phyloP scores from a whole-genome alignment of 2,888 invertebrate genomes.

The Napeogenes sylphis region DNA sequence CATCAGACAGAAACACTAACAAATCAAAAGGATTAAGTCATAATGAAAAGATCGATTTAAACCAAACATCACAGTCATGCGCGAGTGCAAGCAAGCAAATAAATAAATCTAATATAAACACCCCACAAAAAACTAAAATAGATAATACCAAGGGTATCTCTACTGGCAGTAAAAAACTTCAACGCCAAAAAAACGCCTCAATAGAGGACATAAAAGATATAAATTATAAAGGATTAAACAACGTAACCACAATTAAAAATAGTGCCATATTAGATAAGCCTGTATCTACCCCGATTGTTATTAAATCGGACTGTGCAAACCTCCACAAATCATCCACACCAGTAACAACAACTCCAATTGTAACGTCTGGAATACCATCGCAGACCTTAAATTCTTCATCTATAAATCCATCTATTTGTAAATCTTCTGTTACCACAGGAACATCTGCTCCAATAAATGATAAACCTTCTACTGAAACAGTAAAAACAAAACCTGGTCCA shows the following conservation, averaged over 20 bases:
- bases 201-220: conserved; percentile 35
- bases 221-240: conserved; percentile 11
- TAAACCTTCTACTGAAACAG: not conserved
- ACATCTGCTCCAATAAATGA: not conserved
- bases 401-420: not conserved
- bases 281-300: not conserved
- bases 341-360: not conserved
- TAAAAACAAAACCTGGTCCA: conserved; percentile 18
- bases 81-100: conserved; percentile 16
- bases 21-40: conserved; percentile 8
- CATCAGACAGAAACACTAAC: conserved; percentile 6
- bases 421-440: not conserved
- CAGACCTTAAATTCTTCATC: not conserved
- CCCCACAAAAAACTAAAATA: conserved; percentile 15
- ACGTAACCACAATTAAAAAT: not conserved
- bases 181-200: conserved; percentile 45
- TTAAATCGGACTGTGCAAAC: not conserved
- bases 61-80: not conserved
- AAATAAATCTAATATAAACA: not conserved
- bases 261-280: not conserved
- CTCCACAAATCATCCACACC: not conserved
- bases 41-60: conserved; percentile 7
- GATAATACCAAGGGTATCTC: conserved; percentile 23
- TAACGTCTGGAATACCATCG: not conserved
- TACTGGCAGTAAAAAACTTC: conserved; percentile 42